phyloP scores from a whole-genome alignment of 2,797 vertebrate genomes.

The Cyprinodon diabolis region DNA sequence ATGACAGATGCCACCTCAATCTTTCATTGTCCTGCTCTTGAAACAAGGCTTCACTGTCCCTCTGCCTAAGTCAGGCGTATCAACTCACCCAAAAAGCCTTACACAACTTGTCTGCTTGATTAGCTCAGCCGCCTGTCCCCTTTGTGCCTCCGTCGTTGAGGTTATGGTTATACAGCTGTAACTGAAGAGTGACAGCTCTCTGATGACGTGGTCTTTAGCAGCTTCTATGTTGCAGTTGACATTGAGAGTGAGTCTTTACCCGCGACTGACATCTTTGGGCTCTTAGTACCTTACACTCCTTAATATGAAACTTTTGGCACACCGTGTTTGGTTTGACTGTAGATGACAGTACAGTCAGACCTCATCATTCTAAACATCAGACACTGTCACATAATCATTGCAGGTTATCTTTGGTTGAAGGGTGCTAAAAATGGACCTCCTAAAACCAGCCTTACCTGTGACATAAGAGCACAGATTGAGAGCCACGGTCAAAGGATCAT shows the following conservation, averaged over 20 bases:
- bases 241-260: neutral
- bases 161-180: neutral
- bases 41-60: neutral
- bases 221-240: neutral
- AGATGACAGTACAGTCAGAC: neutral
- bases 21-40: neutral
- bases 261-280: neutral
- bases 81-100: neutral
- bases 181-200: neutral
- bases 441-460: too few species aligned
- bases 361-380: too few species aligned
- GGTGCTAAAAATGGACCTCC: too few species aligned
- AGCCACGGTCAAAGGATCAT: too few species aligned
- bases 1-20: neutral
- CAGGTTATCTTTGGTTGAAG: too few species aligned
- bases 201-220: neutral
- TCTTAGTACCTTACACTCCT: neutral
- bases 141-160: neutral
- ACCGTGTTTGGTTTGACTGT: neutral
- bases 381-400: too few species aligned
- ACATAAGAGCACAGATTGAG: too few species aligned
- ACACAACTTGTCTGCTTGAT: neutral
- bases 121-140: neutral
- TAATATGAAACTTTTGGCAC: neutral
- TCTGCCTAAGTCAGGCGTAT: neutral